Conservation (phyloP, 2,797 vertebrate genomes). For the Brachymystax lenok region DNA sequence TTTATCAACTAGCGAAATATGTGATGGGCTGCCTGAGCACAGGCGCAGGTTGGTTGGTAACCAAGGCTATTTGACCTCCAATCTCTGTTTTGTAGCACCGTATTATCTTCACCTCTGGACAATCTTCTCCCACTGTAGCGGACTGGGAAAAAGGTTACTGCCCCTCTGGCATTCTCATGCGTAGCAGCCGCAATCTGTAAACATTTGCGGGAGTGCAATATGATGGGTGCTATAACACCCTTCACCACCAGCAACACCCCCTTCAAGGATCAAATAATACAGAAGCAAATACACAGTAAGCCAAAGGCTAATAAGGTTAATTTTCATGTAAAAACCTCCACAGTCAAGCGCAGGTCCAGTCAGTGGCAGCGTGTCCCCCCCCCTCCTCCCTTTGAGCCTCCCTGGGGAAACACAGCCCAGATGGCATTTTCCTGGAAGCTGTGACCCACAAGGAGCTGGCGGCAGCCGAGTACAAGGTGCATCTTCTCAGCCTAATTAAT, state of each 20-base stretch:
- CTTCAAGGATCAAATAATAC: constrained; percentile 18
- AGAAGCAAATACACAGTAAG: constrained; percentile 46
- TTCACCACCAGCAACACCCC: constrained; percentile 6
- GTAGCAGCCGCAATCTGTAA: constrained; percentile 26
- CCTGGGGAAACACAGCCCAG: constrained; percentile 88
- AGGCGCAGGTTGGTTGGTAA: background rate
- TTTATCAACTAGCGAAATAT: background rate
- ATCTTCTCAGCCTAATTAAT: constrained; percentile 99
- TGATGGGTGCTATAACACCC: constrained; percentile 73
- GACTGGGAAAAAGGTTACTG: constrained; percentile 36
- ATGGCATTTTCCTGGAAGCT: constrained; percentile 88
- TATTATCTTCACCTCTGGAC: constrained; percentile 30
- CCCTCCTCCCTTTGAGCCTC: constrained; percentile 77
- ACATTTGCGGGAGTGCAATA: constrained; percentile 72
- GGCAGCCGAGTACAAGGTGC: constrained; percentile 93
- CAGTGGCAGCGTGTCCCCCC: constrained; percentile 22
- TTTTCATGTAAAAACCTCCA: constrained; percentile 92
- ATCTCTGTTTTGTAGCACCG: constrained; percentile 20
- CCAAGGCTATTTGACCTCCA: constrained; percentile 13
- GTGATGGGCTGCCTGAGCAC: background rate
- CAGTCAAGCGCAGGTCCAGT: constrained; percentile 84
- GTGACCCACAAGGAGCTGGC: constrained; percentile 88
- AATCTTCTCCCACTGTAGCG: constrained; percentile 19
- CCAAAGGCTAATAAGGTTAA: constrained; percentile 95
- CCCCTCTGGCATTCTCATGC: constrained; percentile 3